Conservation (phyloP, 1,140 invertebrate species). For the Drosophila athabasca region DNA sequence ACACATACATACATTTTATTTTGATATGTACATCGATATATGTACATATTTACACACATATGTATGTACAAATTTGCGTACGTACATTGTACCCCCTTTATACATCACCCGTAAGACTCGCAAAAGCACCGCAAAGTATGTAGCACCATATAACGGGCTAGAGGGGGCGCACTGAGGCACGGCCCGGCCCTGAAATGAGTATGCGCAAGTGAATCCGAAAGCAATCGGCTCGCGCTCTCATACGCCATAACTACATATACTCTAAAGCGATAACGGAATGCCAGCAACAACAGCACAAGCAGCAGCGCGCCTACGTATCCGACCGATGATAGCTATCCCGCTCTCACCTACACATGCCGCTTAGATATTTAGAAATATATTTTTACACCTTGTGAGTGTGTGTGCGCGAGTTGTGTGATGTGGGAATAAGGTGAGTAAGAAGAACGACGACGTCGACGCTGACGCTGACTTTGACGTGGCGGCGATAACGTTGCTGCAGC, state of each 20-base stretch:
- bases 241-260: constrained; percentile 63
- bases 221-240: constrained; percentile 33
- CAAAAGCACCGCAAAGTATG: constrained; percentile 61
- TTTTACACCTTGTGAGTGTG: constrained; percentile 8
- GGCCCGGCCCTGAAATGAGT: constrained; percentile 3
- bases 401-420: background rate
- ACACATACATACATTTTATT: no score
- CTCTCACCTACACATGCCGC: constrained; percentile 1
- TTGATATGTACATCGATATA: no score
- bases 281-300: constrained; percentile 3
- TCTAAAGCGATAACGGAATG: constrained; percentile 58
- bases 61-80: no score
- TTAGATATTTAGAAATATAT: constrained; percentile 38
- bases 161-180: background rate
- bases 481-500: constrained; percentile 23
- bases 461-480: constrained; percentile 66
- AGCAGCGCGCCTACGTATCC: constrained; percentile 1
- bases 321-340: constrained; percentile 12
- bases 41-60: no score
- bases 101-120: no score
- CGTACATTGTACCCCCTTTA: no score
- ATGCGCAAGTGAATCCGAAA: constrained; percentile 33
- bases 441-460: constrained; percentile 45
- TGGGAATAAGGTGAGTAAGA: constrained; percentile 37
- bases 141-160: constrained; percentile 5